A percentile compares a stretch with the other conserved stretches of the same genome.
Evolutionary conservation across 2,797 vertebrate genomes (phyloP).

Genomic region (Falco naumanni): DNA sequence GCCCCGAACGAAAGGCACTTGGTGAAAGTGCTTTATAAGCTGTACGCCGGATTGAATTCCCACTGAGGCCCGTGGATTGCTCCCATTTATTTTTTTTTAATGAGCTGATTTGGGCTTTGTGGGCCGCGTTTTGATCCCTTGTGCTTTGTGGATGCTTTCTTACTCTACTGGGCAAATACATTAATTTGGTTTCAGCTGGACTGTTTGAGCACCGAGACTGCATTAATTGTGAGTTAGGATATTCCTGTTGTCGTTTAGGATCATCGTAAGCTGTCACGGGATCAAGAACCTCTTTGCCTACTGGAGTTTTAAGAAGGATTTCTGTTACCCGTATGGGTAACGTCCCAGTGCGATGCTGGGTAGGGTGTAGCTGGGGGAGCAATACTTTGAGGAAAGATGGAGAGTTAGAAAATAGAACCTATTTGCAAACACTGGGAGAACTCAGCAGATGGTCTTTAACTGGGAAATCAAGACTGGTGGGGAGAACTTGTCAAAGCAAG

Average conservation of each 20-base stretch:
- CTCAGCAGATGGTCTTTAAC: not conserved
- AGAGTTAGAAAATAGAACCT: not conserved
- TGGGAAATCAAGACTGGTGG: not conserved
- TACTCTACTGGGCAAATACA: not conserved
- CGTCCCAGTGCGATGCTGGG: rapidly evolving
- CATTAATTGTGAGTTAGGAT: not conserved
- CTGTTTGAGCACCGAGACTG: not conserved
- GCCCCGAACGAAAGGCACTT: not conserved
- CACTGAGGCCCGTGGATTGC: not conserved
- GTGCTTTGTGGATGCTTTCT: not conserved
- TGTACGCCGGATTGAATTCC: not conserved
- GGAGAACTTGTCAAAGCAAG: not conserved
- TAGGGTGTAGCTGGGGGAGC: not conserved
- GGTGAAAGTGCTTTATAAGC: conserved; percentile 9
- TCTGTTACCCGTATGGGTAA: not conserved
- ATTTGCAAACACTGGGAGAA: not conserved
- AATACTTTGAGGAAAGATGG: not conserved
- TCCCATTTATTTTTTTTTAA: conserved; percentile 40
- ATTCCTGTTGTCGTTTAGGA: not conserved
- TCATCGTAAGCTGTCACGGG: rapidly evolving
- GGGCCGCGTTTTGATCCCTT: not conserved
- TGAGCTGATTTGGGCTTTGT: not conserved
- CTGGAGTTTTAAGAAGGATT: not conserved
- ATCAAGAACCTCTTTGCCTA: not conserved
- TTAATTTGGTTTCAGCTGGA: not conserved